Percentiles rank a stretch among this genome's conserved stretches.
phyloP scores from a whole-genome alignment of 2,888 invertebrate species.

The Philereme vetulata region DNA sequence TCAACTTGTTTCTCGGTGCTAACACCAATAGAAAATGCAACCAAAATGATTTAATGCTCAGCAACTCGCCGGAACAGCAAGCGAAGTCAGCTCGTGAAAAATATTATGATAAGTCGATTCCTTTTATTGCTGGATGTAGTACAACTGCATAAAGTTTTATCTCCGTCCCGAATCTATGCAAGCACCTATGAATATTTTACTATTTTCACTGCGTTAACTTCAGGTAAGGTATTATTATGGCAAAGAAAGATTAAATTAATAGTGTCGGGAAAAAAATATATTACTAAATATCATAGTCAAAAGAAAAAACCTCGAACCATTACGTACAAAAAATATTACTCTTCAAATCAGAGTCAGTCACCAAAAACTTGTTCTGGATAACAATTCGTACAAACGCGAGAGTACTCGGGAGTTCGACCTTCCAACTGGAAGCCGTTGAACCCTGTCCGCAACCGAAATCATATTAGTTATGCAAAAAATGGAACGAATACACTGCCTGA shows the following conservation, averaged over 20 bases:
- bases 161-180: conserved; percentile 25
- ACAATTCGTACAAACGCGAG: conserved; percentile 1
- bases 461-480: conserved; percentile 5
- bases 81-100: conserved; percentile 44
- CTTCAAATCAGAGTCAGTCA: neutral
- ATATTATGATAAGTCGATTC: conserved; percentile 46
- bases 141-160: conserved; percentile 39
- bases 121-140: conserved; percentile 45
- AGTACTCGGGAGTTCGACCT: conserved; percentile 17
- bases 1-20: conserved; percentile 40
- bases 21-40: conserved; percentile 40
- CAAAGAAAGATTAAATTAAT: neutral
- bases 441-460: conserved; percentile 11
- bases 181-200: conserved; percentile 29
- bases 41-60: conserved; percentile 47
- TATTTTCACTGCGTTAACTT: conserved; percentile 21
- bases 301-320: neutral
- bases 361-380: neutral
- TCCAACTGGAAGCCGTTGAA: conserved; percentile 33
- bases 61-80: conserved; percentile 39
- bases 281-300: no score
- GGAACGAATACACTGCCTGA: neutral
- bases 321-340: neutral
- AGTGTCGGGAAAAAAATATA: no score
- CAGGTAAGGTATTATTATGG: neutral